A percentile compares a stretch with the other conserved stretches of the same genome.
These are phyloP conservation scores for Drymonia ruficornis DNA, from an alignment of 2,888 invertebrate species.

Conservation along the genomic window DNA sequence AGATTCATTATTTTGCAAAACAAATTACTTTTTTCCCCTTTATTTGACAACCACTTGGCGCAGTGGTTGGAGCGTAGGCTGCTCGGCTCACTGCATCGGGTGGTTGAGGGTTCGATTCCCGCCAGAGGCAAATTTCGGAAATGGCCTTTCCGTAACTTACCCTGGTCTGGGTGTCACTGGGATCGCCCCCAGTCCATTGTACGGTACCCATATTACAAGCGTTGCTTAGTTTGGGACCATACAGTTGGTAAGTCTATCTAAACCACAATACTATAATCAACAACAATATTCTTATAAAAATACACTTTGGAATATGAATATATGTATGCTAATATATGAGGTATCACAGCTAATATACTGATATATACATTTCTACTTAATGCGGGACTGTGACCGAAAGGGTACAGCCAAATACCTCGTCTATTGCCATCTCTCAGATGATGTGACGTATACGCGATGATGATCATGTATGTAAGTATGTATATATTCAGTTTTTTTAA, in stretches of 20 bases:
- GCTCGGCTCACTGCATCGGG: too few species aligned
- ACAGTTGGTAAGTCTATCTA: constrained; percentile 10
- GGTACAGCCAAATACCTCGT: constrained; percentile 70
- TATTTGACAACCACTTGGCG: too few species aligned
- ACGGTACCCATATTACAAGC: too few species aligned
- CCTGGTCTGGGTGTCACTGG: too few species aligned
- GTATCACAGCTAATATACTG: constrained; percentile 48
- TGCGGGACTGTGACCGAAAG: constrained; percentile 61
- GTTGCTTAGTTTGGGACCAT: too few species aligned
- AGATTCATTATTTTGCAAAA: too few species aligned
- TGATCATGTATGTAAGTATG: constrained; percentile 58
- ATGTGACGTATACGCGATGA: constrained; percentile 65
- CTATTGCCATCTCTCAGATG: constrained; percentile 69
- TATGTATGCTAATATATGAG: constrained; percentile 51
- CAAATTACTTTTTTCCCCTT: too few species aligned
- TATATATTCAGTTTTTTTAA: constrained; percentile 55
- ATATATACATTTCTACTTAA: constrained; percentile 58
- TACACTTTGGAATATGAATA: constrained; percentile 47
- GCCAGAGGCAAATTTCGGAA: too few species aligned
- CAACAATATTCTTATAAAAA: constrained; percentile 37
- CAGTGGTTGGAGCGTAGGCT: too few species aligned
- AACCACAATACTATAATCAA: constrained; percentile 34
- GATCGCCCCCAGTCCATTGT: too few species aligned
- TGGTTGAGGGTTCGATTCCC: too few species aligned
- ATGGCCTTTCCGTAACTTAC: too few species aligned